Base-by-base conservation (phyloP, 2,888 invertebrate species). In the Clanis bilineata region DNA sequence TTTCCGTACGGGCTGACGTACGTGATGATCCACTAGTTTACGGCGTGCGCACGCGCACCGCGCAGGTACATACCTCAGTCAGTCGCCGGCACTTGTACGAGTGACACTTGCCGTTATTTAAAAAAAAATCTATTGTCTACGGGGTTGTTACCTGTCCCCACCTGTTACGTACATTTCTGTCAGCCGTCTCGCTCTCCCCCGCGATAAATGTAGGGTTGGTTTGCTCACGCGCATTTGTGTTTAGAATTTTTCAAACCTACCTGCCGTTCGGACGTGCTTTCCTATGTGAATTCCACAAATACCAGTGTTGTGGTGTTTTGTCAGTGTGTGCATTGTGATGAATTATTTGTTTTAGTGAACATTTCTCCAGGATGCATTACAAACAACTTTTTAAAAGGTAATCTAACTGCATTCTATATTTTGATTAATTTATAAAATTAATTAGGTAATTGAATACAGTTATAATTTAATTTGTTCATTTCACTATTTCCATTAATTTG, bases 331-430 rank as follows among this genome's bases (percentile, higher is more conserved):
- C 76, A 69, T 67, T 74, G 81, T 79, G 78, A 70, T 70, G 74
- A 78, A 76, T 70, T 76, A 78, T 78, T 73, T 70, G 65, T 70
- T 72, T 69, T 71, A 63, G 64, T 71, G 67, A 60, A 62, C 62
- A 32, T 59, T 25, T 59, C 56, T n/a, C 64, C 60, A 85, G 88
- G 85, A 92, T 92, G 92, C 91, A 92, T 82, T 92, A 90, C 70
- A 92, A 92, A 73, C 86, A 86, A 69, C 73, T 92, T 59, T 90
- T 91, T 70, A 89, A 86, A 77, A 90, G 92, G 92, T 91, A 61
- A 54, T 6, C 6, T 10, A 38, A 21, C 12, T 43, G n/a, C n/a
- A 38, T 57, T 45, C 10, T 36, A 23, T 23, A 22, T 58, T 45
- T n/a, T 28, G 44, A 21, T 18, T 58, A 7, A 10, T 15, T 6